Conservation (phyloP, 2,797 vertebrate genomes). For the Rhinatrema bivittatum region DNA sequence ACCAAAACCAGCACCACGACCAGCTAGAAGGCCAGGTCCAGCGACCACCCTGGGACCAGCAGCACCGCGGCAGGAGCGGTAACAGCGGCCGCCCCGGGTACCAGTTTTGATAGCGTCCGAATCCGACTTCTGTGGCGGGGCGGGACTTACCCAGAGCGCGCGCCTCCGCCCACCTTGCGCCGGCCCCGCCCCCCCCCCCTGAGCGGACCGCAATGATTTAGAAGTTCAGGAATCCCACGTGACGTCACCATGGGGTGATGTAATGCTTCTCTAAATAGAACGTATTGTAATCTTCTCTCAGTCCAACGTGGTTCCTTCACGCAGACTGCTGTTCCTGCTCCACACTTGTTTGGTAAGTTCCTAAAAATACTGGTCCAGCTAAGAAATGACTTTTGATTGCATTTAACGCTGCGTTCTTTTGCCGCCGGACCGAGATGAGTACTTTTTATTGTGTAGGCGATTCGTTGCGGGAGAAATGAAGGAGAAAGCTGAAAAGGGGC, state of each 20-base stretch:
- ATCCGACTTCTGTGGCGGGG: no score
- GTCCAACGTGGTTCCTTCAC: constrained; percentile 98
- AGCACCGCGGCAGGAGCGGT: no score
- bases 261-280: constrained; percentile 99
- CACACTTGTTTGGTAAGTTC: constrained; percentile 93
- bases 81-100: no score
- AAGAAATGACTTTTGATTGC: constrained; percentile 23
- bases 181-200: constrained; percentile 32
- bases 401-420: constrained; percentile 14
- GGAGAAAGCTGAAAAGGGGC: constrained; percentile 20
- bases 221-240: constrained; percentile 99
- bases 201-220: constrained; percentile 96
- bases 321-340: constrained; percentile 82
- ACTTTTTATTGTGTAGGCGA: constrained; percentile 27
- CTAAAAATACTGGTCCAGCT: constrained; percentile 48
- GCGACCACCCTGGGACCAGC: no score
- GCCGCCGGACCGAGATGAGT: constrained; percentile 23
- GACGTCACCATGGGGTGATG: constrained; percentile 98
- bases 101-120: no score
- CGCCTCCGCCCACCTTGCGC: constrained; percentile 48
- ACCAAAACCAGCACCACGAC: background rate
- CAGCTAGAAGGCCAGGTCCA: no score
- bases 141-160: constrained; percentile 34
- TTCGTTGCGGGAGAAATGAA: no score
- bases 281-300: constrained; percentile 99